Base-by-base conservation (phyloP, 2,888 invertebrate species). In the Eupithecia dodoneata region DNA sequence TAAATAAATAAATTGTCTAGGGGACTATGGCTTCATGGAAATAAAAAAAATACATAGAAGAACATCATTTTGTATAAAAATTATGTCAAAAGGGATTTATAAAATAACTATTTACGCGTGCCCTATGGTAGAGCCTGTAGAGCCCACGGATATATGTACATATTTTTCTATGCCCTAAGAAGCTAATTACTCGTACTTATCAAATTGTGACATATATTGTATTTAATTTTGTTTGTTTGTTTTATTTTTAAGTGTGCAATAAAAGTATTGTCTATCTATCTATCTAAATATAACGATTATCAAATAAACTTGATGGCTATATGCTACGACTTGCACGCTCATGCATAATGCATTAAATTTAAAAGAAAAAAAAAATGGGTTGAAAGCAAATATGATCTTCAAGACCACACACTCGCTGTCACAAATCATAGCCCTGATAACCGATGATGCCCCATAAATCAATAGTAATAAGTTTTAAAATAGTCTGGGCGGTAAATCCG, bases 401-500 rank as follows among this genome's bases (percentile, higher is more conserved):
- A 42, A 67, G 78, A 74, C 76, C 76, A 79, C 78, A 74, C 76
- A 65, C 69, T 71, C 41, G 41, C 30, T 59, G 70, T 76, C 79
- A 69, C 72, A 72, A 76, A 76, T 76, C 12, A 74, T 76, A 65
- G 18, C 59, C 44, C 72, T 69, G 66, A 52, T 74, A 75, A 49
- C 49, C 65, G 41, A 77, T 77, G 74, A 71, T 72, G 47, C 12
- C 47, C 59, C 72, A 52, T 80, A 81, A 80, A 77, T 75, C 74
- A 73, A 77, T 76, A 72, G 71, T 52, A 66, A 76, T 74, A 78
- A 73, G 73, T 42, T 72, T 74, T 52, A 72, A 77, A 80, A 74
- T 79, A 74, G 71, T 76, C 70, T 73, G 74, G 73, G 77, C 79
- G 82, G 82, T 72, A 71, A 41, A 70, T 81, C 79, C 78, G 76